Evolutionary conservation across 2,113 vertebrate species (phyloP), one percentile per base, ranked within the genome.

Genomic region (Anthoscopus minutus): DNA sequence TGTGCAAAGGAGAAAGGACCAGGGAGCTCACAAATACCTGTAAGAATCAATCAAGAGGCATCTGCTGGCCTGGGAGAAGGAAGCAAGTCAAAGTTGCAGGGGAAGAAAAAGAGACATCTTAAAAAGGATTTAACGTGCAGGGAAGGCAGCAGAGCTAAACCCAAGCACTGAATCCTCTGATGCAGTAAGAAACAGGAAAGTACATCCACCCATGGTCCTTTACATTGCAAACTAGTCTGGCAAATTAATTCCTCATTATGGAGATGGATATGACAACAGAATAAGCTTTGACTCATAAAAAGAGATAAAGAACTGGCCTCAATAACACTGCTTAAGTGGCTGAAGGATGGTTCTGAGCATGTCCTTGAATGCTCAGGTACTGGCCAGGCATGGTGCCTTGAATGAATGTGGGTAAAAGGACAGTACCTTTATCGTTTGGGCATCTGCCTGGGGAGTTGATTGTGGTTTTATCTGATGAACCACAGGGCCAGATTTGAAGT

Each of bases 311-410:
- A 45, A 42, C 6, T 57, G 38, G 37, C 64, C 35, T 78, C 27
- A 37, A 23, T 0, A 9, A 37, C 38, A 66, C 20, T 18, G 65
- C 19, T 1, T 42, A 57, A 48, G 3, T 2, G 4, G 37, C 33
- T 78, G 42, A 60, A 33, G 30, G 44, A 19, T 50, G 71, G 31
- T 54, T 65, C 61, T 71, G 65, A 79, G 35, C 2, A 0, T 8
- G 28, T 15, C 38, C 6, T 1, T 0, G 44, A 45, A 42, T 81
- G 42, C 33, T 56, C 58, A 70, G 82, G 44, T 44, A 47, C 38
- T 4, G 1, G 13, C 16, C 0, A 0, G 56, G 9, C 6, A 1
- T 2, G 0, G 25, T 42, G 48, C 54, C 64, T 61, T 40, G 13
- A 21, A 51, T 40, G 13, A 21, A 51, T 1, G 2, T 1, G 4